A percentile compares a stretch with the other conserved stretches of the same genome.
These are phyloP conservation scores for Conopomorpha cramerella DNA, from an alignment of 1,140 invertebrate species.

Conservation along the genomic window DNA sequence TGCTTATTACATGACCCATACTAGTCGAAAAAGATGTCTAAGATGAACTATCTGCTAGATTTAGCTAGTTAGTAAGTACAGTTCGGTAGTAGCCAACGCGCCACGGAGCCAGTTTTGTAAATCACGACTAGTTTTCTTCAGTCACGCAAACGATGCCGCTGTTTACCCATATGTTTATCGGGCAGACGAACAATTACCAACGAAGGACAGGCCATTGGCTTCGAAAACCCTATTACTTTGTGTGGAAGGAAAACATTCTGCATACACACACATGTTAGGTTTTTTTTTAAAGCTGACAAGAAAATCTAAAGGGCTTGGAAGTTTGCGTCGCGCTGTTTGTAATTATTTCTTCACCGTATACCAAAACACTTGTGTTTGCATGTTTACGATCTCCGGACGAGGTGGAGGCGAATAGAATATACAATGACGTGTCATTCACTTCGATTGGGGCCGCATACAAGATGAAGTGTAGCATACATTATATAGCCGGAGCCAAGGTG, in stretches of 20 bases:
- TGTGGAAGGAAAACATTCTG: too few species aligned
- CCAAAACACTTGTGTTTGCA: slow-evolving; percentile 43
- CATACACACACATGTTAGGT: too few species aligned
- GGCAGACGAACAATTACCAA: slow-evolving; percentile 6
- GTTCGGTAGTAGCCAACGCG: background rate
- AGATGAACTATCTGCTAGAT: too few species aligned
- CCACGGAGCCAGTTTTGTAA: background rate
- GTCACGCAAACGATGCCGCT: slow-evolving; percentile 7
- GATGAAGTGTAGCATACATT: slow-evolving; percentile 47
- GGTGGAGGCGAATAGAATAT: slow-evolving; percentile 48
- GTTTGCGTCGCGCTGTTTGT: too few species aligned
- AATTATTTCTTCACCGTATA: slow-evolving; percentile 32
- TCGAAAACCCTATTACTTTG: too few species aligned
- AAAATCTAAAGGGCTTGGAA: too few species aligned
- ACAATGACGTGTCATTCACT: slow-evolving; percentile 56
- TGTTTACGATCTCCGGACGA: slow-evolving; percentile 46
- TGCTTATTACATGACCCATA: too few species aligned
- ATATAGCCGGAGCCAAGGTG: slow-evolving; percentile 48
- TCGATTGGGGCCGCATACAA: slow-evolving; percentile 56
- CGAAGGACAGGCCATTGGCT: background rate
- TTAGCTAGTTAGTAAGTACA: too few species aligned
- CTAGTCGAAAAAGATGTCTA: too few species aligned
- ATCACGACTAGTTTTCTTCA: background rate
- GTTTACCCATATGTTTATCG: background rate
- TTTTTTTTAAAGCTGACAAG: too few species aligned